Evolutionary conservation across 1,140 invertebrate genomes (phyloP), one percentile per base, ranked within the genome.

Genomic region (Ceratosolen fusciceps): DNA sequence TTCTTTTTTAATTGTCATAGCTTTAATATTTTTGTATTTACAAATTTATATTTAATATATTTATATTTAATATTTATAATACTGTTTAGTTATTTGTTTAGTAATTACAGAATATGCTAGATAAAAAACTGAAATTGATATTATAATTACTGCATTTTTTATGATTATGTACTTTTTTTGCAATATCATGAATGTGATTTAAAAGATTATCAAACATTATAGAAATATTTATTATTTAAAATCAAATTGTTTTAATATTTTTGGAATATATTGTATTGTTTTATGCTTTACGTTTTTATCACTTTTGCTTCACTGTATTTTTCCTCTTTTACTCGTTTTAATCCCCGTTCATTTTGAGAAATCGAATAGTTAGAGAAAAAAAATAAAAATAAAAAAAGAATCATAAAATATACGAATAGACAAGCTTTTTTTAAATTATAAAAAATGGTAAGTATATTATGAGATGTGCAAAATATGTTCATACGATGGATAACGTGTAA

Each of bases 261-360:
- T 62, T 34, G 21, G 34, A 34, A 4, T 34, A 10, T 68, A 8
- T 68, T 68, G 21, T 2, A 9, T 62, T 29, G 1, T 37, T 60
- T 58, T 43, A 68, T 4, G 21, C 37, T 29, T 49, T 62, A 29
- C 26, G 4, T 26, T 62, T 58, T 37, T 49, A 39, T 58, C 9
- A 5, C 31, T 7, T 10, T 37, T 19, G 24, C 7, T 0, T 70
- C n/a, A 34, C 14, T 31, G 60, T 12, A n/a, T 43, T 0, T 65
- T 49, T 52, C 67, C 4, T 52, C 3, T 58, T 71, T 49, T 37
- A 24, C 43, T 73, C 77, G 77, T 79, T 79, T 79, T 79, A 73
- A 79, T 52, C 71, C 71, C 60, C 71, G 71, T 79, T 58, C 77
- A n/a, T 74, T 56, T 29, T 60, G 31, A 72, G n/a, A 78, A 72